phyloP scores from a whole-genome alignment of 2,113 vertebrate genomes.

The Pholis gunnellus region DNA sequence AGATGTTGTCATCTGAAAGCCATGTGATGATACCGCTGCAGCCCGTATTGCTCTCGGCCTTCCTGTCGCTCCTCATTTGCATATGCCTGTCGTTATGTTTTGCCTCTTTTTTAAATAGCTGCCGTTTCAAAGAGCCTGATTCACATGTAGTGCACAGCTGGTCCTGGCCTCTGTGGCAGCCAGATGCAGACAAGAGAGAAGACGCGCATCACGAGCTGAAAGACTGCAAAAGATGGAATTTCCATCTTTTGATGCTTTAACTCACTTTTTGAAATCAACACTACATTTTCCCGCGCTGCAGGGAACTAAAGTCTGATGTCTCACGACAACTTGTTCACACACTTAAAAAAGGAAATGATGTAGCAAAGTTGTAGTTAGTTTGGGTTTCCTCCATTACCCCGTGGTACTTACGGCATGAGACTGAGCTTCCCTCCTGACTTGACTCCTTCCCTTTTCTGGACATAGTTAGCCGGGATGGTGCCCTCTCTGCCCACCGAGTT shows the following conservation, averaged over 20 bases:
- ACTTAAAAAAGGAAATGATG: not conserved
- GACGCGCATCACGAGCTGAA: constrained; percentile 19
- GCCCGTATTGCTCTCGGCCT: constrained; percentile 12
- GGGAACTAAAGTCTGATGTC: constrained; percentile 9
- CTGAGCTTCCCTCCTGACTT: constrained; percentile 97
- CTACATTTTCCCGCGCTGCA: constrained; percentile 15
- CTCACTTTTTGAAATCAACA: constrained; percentile 38
- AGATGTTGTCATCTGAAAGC: constrained; percentile 35
- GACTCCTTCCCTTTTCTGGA: constrained; percentile 97
- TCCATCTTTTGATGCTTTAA: constrained; percentile 41
- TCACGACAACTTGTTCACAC: constrained; percentile 28
- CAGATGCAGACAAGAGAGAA: constrained; percentile 27
- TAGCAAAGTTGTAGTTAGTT: not conserved
- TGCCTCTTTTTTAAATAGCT: constrained; percentile 37
- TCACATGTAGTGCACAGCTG: constrained; percentile 54
- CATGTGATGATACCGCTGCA: constrained; percentile 15
- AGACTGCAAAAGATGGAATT: constrained; percentile 15
- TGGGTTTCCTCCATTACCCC: not conserved
- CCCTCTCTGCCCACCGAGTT: constrained; percentile 95
- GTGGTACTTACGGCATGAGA: constrained; percentile 96
- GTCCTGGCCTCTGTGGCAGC: constrained; percentile 31
- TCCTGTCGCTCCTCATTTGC: constrained; percentile 59
- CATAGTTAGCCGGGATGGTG: constrained; percentile 98
- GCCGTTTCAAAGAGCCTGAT: constrained; percentile 59
- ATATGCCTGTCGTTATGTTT: constrained; percentile 49